Percentiles rank a stretch among this genome's conserved stretches.
Conservation (phyloP, 2,888 invertebrate species). For the Tubiluchus corallicola region DNA sequence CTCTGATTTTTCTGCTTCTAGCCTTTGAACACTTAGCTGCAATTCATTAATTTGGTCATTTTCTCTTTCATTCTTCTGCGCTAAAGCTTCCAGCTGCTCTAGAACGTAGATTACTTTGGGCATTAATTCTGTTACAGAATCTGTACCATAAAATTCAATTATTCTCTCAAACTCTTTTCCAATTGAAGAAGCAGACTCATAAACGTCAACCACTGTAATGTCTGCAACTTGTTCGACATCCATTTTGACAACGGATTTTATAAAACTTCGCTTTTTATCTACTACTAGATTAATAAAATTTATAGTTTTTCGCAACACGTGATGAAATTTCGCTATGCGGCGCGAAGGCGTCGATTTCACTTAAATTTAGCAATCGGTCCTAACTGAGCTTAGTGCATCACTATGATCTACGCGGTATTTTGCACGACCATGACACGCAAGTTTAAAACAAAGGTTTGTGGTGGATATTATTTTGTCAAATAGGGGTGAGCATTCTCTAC, state of each 20-base stretch:
- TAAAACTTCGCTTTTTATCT: no score
- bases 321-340: no score
- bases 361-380: no score
- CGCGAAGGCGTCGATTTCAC: no score
- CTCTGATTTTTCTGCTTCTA: constrained; percentile 9
- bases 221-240: constrained; percentile 18
- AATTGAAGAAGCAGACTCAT: constrained; percentile 90
- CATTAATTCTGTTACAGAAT: constrained; percentile 72
- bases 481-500: no score
- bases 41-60: constrained; percentile 65
- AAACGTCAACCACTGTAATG: constrained; percentile 84
- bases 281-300: no score
- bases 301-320: no score
- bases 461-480: no score
- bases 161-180: constrained; percentile 94
- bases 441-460: no score
- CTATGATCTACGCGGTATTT: no score
- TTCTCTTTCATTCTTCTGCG: constrained; percentile 52
- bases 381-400: no score
- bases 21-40: constrained; percentile 38
- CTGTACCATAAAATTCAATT: constrained; percentile 76
- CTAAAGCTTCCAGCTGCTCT: constrained; percentile 46
- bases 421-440: no score
- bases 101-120: constrained; percentile 83
- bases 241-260: neutral